Conservation (phyloP, 2,113 vertebrate species). For the Sinocyclocheilus anophthalmus region DNA sequence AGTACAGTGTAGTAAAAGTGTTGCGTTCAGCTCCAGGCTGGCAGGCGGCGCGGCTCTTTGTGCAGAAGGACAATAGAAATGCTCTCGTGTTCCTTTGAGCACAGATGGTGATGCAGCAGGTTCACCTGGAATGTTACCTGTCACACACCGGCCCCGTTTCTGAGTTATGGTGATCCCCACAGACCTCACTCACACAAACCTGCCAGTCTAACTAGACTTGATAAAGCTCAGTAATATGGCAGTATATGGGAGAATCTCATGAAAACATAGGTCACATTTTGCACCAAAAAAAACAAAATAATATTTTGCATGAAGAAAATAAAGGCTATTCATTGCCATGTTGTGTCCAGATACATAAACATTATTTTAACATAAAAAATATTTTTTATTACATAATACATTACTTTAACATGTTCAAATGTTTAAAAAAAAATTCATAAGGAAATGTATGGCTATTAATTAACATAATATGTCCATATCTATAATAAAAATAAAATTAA, state of each 20-base stretch:
- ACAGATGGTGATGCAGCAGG: constrained; percentile 48
- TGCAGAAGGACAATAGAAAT: constrained; percentile 56
- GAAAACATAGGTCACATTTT: no score
- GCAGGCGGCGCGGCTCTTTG: constrained; percentile 27
- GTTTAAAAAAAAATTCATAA: no score
- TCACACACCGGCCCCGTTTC: constrained; percentile 11
- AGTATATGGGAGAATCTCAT: no score
- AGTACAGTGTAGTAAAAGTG: constrained; percentile 9
- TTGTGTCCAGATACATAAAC: not conserved
- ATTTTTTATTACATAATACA: no score
- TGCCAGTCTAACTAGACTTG: not conserved
- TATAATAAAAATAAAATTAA: no score
- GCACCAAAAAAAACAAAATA: not conserved
- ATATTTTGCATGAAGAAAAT: not conserved
- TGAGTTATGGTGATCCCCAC: constrained; percentile 8
- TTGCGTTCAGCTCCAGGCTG: not conserved
- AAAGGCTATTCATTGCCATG: not conserved
- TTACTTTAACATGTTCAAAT: no score
- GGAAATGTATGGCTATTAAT: no score
- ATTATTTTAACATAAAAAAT: not conserved
- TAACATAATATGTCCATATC: no score
- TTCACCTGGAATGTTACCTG: constrained; percentile 46
- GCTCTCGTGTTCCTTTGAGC: constrained; percentile 61
- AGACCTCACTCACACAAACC: not conserved
- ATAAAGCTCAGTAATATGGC: not conserved